Percentiles rank a stretch among this genome's conserved stretches.
Evolutionary conservation across 2,888 invertebrate species (phyloP).

Genomic region (Reticulitermes lucifugus): DNA sequence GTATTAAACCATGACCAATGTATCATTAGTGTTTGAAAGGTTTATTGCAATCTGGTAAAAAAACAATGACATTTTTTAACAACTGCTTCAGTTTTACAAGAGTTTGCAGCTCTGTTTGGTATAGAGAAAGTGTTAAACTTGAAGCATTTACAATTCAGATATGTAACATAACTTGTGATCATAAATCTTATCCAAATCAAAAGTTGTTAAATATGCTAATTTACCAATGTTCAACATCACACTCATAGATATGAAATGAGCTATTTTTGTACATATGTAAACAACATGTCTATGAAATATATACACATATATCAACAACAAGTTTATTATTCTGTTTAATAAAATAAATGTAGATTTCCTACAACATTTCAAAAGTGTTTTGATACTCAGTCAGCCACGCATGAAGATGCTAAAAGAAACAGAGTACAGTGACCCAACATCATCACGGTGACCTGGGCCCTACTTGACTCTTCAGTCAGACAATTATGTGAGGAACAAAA

Average conservation of each 20-base stretch:
- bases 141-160: neutral
- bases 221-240: neutral
- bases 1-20: too few species aligned
- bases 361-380: too few species aligned
- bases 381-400: too few species aligned
- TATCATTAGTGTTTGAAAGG: neutral
- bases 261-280: slow-evolving; percentile 48
- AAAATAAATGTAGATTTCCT: neutral
- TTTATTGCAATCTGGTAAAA: neutral
- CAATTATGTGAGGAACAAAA: too few species aligned
- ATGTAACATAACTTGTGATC: neutral
- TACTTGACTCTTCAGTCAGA: too few species aligned
- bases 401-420: too few species aligned
- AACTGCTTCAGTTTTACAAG: too few species aligned
- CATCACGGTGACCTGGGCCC: too few species aligned
- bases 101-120: too few species aligned
- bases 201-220: neutral
- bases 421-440: too few species aligned
- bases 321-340: slow-evolving; percentile 8
- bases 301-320: neutral
- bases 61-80: neutral
- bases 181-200: neutral
- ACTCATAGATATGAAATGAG: slow-evolving; percentile 20
- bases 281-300: slow-evolving; percentile 7
- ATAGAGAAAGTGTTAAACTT: neutral